Base-by-base conservation (phyloP, 2,113 vertebrate genomes). In the Bothrops jararaca region DNA sequence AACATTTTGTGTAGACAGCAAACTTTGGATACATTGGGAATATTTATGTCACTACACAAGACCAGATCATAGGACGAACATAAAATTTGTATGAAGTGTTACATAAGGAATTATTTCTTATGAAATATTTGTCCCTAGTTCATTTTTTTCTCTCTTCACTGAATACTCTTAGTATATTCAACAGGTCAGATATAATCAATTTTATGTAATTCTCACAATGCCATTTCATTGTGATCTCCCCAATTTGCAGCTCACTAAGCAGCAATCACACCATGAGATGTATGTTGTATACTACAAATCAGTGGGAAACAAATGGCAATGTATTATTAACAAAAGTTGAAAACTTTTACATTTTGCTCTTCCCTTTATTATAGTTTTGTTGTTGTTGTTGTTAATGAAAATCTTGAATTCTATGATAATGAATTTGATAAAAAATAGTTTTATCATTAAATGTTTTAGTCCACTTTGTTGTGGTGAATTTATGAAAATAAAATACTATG, bases 21-120 rank as follows among this genome's bases (percentile, higher is more conserved):
- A 50, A 53, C 24, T 90, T 58, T 86, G 34, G 80, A 90, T 92
- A 85, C 87, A 45, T 39, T 93, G 22, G 92, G 85, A 95, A 94
- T 96, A 95, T 95, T 96, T 96, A 95, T 91, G 69, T 86, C 60
- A 18, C 91, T 93, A 91, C 85, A 91, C 93, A 60, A 91, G 18
- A 91, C 48, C 0, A 5, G 94, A 69, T 45, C 58, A 93, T 74
- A 86, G 94, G 89, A 94, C 94, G 91, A 90, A 91, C 85, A 93
- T 60, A 91, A 74, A 85, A 93, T 87, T 92, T 48, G 15, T 91
- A 45, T 57, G 60, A 86, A 50, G 89, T 90, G 90, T 29, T 34
- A 45, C 92, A 57, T 52, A 80, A 89, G 92, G 93, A 95, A 93
- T 91, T 90, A 45, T 91, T 94, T 94, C 88, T 90, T 94, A 52